A percentile compares a stretch with the other conserved stretches of the same genome.
These are phyloP conservation scores for Iphiclides podalirius DNA, from an alignment of 2,888 invertebrate species.

Conservation along the genomic window DNA sequence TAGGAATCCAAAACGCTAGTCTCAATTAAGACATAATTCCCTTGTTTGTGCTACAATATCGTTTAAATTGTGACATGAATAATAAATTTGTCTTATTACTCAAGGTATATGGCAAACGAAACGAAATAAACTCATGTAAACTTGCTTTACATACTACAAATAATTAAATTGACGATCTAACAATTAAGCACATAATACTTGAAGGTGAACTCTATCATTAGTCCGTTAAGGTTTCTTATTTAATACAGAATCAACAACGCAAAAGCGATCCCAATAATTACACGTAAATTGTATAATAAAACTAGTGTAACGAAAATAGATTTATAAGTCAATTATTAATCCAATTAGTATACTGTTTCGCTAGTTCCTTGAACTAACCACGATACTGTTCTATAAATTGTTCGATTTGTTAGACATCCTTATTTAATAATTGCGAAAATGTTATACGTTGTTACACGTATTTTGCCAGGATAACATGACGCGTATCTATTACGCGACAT, in stretches of 20 bases:
- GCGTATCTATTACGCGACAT: too few species aligned
- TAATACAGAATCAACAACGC: neutral
- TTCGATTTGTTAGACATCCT: neutral
- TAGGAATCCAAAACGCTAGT: neutral
- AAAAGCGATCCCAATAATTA: neutral
- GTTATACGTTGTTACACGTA: too few species aligned
- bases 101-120: neutral
- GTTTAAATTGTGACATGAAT: neutral
- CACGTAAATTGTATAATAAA: neutral
- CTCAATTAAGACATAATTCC: neutral
- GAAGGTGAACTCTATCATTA: neutral
- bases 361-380: neutral
- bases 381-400: neutral
- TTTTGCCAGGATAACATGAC: too few species aligned
- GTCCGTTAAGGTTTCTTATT: neutral
- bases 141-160: neutral
- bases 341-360: neutral
- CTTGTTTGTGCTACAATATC: neutral
- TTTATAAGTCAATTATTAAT: too few species aligned
- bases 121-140: neutral
- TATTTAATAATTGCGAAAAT: too few species aligned
- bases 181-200: neutral
- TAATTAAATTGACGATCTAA: neutral
- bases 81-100: neutral
- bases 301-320: too few species aligned